phyloP scores from a whole-genome alignment of 2,888 invertebrate species.

The Ligdia adustata region DNA sequence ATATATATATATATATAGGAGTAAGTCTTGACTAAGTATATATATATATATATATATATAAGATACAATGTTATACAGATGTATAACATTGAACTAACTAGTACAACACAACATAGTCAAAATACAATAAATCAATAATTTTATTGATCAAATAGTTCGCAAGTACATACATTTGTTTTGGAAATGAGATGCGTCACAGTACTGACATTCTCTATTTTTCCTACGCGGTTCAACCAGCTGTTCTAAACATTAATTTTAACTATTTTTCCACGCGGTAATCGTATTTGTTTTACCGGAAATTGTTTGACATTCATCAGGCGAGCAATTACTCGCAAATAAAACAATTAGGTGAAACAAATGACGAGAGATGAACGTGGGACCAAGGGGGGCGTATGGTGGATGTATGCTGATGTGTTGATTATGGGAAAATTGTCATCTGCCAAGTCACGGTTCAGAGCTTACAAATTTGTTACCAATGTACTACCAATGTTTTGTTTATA shows the following conservation, averaged over 20 bases:
- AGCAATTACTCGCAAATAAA: constrained; percentile 67
- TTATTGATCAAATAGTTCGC: no score
- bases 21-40: no score
- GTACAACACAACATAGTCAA: no score
- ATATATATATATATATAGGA: no score
- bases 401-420: constrained; percentile 49
- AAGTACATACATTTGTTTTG: no score
- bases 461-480: no score
- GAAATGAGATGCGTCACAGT: no score
- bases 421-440: constrained; percentile 79
- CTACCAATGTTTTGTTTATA: no score
- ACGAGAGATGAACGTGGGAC: constrained; percentile 68
- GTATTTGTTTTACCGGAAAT: constrained; percentile 49
- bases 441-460: constrained; percentile 63
- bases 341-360: constrained; percentile 69
- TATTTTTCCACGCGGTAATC: constrained; percentile 6
- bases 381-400: constrained; percentile 47
- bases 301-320: constrained; percentile 51
- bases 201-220: neutral
- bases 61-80: no score
- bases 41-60: no score
- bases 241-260: neutral
- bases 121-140: no score
- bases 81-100: no score
- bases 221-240: constrained; percentile 2